Conservation (phyloP, 1,140 invertebrate genomes). For the Zaprionus tsacasi region DNA sequence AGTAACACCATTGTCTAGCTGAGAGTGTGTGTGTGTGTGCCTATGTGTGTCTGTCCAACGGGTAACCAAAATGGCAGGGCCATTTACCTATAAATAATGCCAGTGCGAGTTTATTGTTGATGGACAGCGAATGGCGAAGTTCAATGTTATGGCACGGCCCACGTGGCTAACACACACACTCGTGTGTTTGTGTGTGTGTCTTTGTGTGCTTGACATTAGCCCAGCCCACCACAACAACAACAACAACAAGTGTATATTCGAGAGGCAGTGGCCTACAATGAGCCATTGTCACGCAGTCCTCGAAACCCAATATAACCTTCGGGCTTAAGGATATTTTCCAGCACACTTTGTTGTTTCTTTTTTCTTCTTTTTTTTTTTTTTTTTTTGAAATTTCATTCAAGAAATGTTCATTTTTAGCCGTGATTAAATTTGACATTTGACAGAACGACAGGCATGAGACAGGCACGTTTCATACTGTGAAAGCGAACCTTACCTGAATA, state of each 20-base stretch:
- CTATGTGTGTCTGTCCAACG: conserved; percentile 40
- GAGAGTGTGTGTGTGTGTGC: not conserved
- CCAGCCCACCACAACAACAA: conserved; percentile 1
- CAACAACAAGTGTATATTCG: not conserved
- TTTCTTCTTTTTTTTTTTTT: conserved; percentile 42
- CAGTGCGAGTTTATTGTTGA: conserved; percentile 45
- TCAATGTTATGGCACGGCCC: conserved; percentile 54
- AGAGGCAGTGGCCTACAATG: conserved; percentile 28
- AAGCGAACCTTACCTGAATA: conserved; percentile 18
- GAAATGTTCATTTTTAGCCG: conserved; percentile 54
- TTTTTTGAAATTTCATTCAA: conserved; percentile 57
- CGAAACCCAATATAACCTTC: conserved; percentile 19
- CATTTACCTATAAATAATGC: conserved; percentile 64
- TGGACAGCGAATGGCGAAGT: conserved; percentile 63
- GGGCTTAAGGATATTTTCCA: conserved; percentile 13
- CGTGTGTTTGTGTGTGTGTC: not conserved
- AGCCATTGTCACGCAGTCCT: conserved; percentile 62
- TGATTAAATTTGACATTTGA: conserved; percentile 59
- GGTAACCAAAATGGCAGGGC: conserved; percentile 56
- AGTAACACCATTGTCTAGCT: not conserved
- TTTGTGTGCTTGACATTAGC: conserved; percentile 14
- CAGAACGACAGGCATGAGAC: conserved; percentile 19
- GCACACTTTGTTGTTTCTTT: not conserved
- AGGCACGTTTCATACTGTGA: conserved; percentile 19
- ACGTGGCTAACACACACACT: conserved; percentile 5